Conservation (phyloP, 2,113 vertebrate genomes). For the Fulmarus glacialis region DNA sequence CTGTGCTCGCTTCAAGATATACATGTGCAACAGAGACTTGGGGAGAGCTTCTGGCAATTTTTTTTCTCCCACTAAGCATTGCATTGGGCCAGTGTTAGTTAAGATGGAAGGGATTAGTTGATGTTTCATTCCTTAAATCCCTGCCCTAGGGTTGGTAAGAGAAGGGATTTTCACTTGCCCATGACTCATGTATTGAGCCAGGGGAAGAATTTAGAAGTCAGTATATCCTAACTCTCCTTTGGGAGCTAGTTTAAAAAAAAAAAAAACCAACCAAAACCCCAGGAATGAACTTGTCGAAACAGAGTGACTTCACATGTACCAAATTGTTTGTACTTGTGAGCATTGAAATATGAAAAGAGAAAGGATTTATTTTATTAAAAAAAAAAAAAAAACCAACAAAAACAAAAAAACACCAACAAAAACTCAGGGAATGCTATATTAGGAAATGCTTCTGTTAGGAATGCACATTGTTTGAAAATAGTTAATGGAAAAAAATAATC, state of each 20-base stretch:
- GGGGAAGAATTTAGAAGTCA: neutral
- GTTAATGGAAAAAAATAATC: neutral
- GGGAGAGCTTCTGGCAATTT: neutral
- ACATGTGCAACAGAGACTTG: neutral
- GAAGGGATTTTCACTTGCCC: neutral
- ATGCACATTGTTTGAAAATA: neutral
- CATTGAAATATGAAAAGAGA: neutral
- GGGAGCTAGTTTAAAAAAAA: neutral
- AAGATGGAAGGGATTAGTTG: neutral
- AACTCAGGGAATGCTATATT: neutral
- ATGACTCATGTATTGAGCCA: neutral
- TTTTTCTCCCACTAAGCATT: neutral
- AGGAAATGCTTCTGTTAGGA: neutral
- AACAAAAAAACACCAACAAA: neutral
- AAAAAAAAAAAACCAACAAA: neutral
- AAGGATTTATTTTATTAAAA: neutral
- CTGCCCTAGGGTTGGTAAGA: neutral
- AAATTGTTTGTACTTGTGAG: neutral
- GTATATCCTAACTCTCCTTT: neutral
- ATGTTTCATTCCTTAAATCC: slow-evolving; percentile 6
- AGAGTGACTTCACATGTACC: neutral
- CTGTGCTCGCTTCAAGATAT: neutral
- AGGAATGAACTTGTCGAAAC: neutral
- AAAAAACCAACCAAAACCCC: neutral
- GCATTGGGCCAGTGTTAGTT: neutral